Base-by-base conservation (phyloP, 2,113 vertebrate genomes). In the Microtus ochrogaster region DNA sequence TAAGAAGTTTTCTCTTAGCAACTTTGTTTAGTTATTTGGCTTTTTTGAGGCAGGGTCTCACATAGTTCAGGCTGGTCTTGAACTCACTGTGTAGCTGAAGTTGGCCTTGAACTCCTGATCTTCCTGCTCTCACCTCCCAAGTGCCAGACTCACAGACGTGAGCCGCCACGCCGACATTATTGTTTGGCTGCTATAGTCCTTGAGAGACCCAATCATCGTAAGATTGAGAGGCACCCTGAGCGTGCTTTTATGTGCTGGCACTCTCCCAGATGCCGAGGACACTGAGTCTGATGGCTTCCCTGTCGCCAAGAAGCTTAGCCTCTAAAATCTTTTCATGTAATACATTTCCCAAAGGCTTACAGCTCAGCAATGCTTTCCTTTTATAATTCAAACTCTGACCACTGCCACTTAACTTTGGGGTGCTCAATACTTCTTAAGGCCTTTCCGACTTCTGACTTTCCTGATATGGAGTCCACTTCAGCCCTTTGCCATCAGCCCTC, bases 321-420 rank as follows among this genome's bases (percentile, higher is more conserved):
- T 66, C 55, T 47, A n/a, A 16, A 17, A 19, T 19, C 0, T 22
- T 17, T 33, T 39, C 3, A 0, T 7, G 39, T 3, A 7, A 7
- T 44, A 21, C 26, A 12, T 5, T 33, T 28, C 17, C 36, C 9
- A 13, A 33, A 52, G 73, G 21, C 21, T 86, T 33, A 13, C 5
- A 11, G 55, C 26, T 33, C 47, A 33, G 44, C 11, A 39, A 61
- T 19, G n/a, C 13, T 76, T 39, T 82, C 19, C 10, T 13, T 12
- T 1, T 13, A 26, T 44, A 44, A 82, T 14, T 5, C 5, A 16
- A 77, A 72, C 30, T 13, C 58, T n/a, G 28, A 77, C 82, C 33
- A 12, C 79, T 4, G 52, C 19, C 61, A 52, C 66, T n/a, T 24
- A 24, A 39, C 24, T 19, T 0, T 30, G 11, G 49, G 44, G 70